Evolutionary conservation across 2,797 vertebrate species (phyloP).

Genomic region (Sternotherus odoratus): DNA sequence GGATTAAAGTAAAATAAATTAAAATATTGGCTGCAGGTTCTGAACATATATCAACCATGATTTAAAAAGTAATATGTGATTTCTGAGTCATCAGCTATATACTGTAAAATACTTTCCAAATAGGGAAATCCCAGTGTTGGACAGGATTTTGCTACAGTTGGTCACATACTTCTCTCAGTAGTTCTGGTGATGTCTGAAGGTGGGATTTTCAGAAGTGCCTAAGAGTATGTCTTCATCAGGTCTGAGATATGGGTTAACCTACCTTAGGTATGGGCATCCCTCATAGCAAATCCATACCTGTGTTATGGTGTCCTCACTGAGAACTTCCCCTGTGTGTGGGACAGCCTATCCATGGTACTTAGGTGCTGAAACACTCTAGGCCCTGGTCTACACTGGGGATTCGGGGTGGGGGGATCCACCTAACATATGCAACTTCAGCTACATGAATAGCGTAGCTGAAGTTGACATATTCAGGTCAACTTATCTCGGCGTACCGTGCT

Average conservation of each 20-base stretch:
- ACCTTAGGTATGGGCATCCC: neutral
- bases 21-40: neutral
- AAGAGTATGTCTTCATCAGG: neutral
- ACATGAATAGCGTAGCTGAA: no score
- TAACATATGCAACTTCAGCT: no score
- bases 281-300: neutral
- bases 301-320: neutral
- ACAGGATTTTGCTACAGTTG: neutral
- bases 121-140: rapidly evolving
- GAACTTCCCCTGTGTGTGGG: neutral
- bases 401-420: no score
- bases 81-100: neutral
- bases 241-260: neutral
- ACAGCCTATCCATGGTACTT: neutral
- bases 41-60: neutral
- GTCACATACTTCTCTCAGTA: neutral
- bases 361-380: neutral
- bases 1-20: neutral
- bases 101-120: neutral
- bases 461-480: no score
- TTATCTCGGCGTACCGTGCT: no score
- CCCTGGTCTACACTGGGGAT: no score
- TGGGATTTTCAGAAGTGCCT: neutral
- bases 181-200: neutral
- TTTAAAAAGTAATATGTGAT: neutral